phyloP scores from a whole-genome alignment of 2,797 vertebrate genomes.

The Melanogrammus aeglefinus region DNA sequence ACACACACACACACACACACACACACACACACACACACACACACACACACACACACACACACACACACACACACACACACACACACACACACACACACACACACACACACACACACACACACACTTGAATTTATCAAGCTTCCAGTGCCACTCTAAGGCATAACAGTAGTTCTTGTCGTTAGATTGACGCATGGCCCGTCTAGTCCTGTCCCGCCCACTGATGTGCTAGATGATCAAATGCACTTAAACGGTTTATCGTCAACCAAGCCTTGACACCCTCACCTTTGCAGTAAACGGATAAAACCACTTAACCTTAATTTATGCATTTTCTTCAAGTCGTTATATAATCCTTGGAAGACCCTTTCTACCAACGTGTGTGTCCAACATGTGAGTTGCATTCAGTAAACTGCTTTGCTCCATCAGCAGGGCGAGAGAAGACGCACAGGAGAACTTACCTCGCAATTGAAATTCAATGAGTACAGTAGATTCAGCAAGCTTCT shows the following conservation, averaged over 20 bases:
- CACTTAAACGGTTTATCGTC: not conserved
- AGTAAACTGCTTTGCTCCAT: not conserved
- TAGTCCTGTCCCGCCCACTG: too few relatives aligned
- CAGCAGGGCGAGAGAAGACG: not conserved
- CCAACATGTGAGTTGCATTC: not conserved
- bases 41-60: conserved; percentile 12
- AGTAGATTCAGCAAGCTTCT: not conserved
- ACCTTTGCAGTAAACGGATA: not conserved
- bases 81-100: conserved; percentile 5
- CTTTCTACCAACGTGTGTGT: not conserved
- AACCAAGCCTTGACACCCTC: not conserved
- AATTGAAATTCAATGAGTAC: not conserved
- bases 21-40: not conserved
- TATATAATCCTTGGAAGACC: not conserved
- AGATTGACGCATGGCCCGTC: not conserved
- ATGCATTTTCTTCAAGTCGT: not conserved
- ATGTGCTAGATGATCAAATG: not conserved
- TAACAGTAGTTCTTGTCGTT: not conserved
- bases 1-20: not conserved
- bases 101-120: not conserved
- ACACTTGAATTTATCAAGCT: too few relatives aligned
- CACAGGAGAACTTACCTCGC: not conserved
- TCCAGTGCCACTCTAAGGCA: too few relatives aligned
- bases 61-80: too few relatives aligned
- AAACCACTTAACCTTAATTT: not conserved